Conservation (phyloP, 2,113 vertebrate genomes). For the Hepsetus odoe region DNA sequence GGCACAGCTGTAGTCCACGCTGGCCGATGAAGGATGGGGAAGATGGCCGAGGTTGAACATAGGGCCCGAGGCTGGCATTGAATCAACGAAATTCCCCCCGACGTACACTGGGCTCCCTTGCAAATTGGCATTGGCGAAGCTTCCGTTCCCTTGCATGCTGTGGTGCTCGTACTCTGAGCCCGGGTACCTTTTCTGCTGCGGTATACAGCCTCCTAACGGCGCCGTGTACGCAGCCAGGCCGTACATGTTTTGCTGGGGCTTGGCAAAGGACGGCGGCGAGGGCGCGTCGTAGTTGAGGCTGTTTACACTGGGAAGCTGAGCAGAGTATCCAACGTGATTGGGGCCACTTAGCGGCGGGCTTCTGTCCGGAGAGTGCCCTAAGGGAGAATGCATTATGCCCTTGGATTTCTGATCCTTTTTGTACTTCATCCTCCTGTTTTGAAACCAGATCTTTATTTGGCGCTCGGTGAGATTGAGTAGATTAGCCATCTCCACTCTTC, state of each 20-base stretch:
- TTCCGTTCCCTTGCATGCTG: slow-evolving; percentile 90
- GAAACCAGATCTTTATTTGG: slow-evolving; percentile 99
- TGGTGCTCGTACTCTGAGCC: slow-evolving; percentile 95
- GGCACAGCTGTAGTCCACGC: slow-evolving; percentile 99
- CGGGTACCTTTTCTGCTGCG: slow-evolving; percentile 96
- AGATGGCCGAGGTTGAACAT: slow-evolving; percentile 99
- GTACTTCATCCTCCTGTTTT: slow-evolving; percentile 99
- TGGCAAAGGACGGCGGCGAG: slow-evolving; percentile 94
- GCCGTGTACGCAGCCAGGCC: slow-evolving; percentile 98
- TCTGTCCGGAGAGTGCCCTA: slow-evolving; percentile 95
- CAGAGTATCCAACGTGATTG: slow-evolving; percentile 91
- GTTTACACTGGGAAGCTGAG: slow-evolving; percentile 89
- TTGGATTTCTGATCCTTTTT: slow-evolving; percentile 99
- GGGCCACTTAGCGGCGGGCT: slow-evolving; percentile 91
- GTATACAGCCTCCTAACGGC: slow-evolving; percentile 94
- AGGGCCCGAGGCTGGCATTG: slow-evolving; percentile 97
- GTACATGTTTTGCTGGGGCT: slow-evolving; percentile 98
- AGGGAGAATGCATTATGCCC: slow-evolving; percentile 95
- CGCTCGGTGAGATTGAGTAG: slow-evolving; percentile 96
- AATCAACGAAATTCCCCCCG: slow-evolving; percentile 99
- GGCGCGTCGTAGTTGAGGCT: slow-evolving; percentile 94
- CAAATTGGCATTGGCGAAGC: slow-evolving; percentile 93
- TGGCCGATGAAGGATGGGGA: slow-evolving; percentile 97
- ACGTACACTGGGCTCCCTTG: slow-evolving; percentile 98
- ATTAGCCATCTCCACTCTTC: slow-evolving; percentile 98